Evolutionary conservation across 2,888 invertebrate genomes (phyloP).

Genomic region (Chloroclysta siterata): DNA sequence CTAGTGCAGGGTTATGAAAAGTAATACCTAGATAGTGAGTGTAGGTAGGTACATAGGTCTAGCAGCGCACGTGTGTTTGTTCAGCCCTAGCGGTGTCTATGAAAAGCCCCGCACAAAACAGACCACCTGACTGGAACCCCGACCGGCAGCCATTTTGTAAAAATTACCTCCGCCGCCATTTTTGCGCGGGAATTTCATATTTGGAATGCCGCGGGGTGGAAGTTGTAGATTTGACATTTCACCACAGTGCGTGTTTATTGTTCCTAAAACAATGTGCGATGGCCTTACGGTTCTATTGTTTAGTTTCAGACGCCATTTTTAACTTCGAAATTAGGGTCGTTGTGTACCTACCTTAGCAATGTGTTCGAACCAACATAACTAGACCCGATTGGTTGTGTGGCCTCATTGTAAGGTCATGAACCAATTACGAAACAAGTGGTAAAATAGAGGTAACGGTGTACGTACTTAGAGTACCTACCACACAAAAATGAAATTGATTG

Average conservation of each 20-base stretch:
- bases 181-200: slow-evolving; percentile 82
- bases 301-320: slow-evolving; percentile 68
- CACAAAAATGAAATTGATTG: too few species aligned
- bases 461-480: too few species aligned
- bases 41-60: slow-evolving; percentile 16
- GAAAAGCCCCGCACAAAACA: slow-evolving; percentile 55
- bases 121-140: slow-evolving; percentile 60
- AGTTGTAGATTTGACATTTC: slow-evolving; percentile 73
- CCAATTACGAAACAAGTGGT: slow-evolving; percentile 2
- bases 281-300: slow-evolving; percentile 74
- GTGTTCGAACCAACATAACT: slow-evolving; percentile 40
- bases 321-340: slow-evolving; percentile 75
- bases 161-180: slow-evolving; percentile 83
- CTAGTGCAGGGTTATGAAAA: slow-evolving; percentile 13
- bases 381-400: slow-evolving; percentile 1
- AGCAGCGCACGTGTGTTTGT: slow-evolving; percentile 30
- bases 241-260: slow-evolving; percentile 74
- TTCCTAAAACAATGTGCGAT: slow-evolving; percentile 79
- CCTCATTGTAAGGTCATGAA: slow-evolving; percentile 4
- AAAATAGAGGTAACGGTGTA: too few species aligned
- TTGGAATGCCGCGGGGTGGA: slow-evolving; percentile 78
- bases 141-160: slow-evolving; percentile 82
- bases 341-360: slow-evolving; percentile 44
- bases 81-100: slow-evolving; percentile 37
- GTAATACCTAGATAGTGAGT: slow-evolving; percentile 3